Evolutionary conservation across 2,113 vertebrate genomes (phyloP), one percentile per base, ranked within the genome.

Genomic region (Zingel zingel): DNA sequence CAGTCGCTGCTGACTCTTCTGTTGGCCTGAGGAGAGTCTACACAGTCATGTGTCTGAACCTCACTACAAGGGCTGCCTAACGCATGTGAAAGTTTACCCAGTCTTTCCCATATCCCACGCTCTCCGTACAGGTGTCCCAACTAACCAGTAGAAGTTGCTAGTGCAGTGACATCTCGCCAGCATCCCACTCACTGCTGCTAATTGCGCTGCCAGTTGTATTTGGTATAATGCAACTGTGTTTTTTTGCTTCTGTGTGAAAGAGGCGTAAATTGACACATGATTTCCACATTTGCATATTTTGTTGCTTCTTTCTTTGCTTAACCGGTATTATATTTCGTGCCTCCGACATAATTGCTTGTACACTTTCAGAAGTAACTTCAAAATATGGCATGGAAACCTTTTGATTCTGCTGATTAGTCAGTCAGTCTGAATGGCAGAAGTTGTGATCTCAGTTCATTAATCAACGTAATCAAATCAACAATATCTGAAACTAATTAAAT

Each of bases 401-500:
- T 19, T 73, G 39, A 23, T 53, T 70, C 6, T 39, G 21, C 15
- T 70, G 71, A 66, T 39, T 15, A 30, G 6, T 53, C 7, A 50
- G n/a, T 66, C 39, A 23, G 39, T 68, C 18, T 48, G 11, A 63
- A 21, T 13, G 25, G 30, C 15, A 25, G 33, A 50, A 36, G 25
- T 66, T 33, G 43, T 59, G 19, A 53, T 54, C 21, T 59, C 33
- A 66, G 23, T 81, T 57, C 16, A 64, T 64, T 74, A 77, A 56
- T 62, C 33, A n/a, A 27, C 47, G 57, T 5, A 48, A 57, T 58
- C 21, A 50, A 48, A 76, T 77, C 45, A 51, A 33, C 23, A 59
- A 51, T 9, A 61, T 82, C 74, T 81, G 47, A 66, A 74, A 58
- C 33, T 16, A 25, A 54, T 61, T 67, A 27, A 58, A 45, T 5